phyloP scores from a whole-genome alignment of 2,113 vertebrate species.

The Piaya cayana region DNA sequence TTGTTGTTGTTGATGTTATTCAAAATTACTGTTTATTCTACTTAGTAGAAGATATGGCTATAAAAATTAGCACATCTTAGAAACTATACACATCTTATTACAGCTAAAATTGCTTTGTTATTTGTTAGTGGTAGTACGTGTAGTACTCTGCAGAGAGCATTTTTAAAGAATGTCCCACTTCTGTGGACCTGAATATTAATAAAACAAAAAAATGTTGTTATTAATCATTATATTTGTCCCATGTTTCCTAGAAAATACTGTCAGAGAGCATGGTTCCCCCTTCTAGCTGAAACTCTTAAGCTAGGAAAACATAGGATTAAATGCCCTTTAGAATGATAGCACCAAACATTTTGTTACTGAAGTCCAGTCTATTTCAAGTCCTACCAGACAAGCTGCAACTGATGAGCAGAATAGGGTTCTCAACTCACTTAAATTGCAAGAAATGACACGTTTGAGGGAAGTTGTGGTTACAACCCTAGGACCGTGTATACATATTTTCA shows the following conservation, averaged over 20 bases:
- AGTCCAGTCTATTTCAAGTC: neutral
- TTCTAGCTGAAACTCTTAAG: neutral
- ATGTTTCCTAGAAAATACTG: neutral
- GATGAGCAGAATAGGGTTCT: neutral
- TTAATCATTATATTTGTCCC: neutral
- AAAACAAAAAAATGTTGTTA: neutral
- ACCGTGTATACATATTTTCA: neutral
- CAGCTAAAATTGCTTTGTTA: neutral
- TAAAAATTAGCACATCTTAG: neutral
- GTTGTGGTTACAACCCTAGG: neutral
- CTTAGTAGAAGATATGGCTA: neutral
- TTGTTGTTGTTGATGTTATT: neutral
- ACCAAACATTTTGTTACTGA: neutral
- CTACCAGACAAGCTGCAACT: neutral
- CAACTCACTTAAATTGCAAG: neutral
- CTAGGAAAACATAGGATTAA: neutral
- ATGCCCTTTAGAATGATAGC: neutral
- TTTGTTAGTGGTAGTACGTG: neutral
- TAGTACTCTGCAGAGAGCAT: neutral
- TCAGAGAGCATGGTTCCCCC: neutral
- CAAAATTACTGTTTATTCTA: neutral
- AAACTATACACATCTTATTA: neutral
- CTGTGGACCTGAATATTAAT: neutral
- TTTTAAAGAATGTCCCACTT: neutral
- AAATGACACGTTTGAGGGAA: neutral